phyloP scores from a whole-genome alignment of 2,113 vertebrate genomes.

The Toxotes chatareus region DNA sequence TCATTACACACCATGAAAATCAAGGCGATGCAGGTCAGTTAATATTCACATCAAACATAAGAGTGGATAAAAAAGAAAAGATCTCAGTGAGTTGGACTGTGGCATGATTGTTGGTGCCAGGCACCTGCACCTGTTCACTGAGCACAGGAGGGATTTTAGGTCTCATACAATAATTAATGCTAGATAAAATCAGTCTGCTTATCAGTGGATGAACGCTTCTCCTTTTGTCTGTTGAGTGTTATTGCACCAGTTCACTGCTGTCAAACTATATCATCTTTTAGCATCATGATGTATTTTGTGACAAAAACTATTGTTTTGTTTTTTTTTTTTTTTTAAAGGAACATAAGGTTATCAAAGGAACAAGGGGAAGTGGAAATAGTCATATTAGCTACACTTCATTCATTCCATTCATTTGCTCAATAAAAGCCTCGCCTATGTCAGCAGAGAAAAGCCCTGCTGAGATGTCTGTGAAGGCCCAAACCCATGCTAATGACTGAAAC shows the following conservation, averaged over 20 bases:
- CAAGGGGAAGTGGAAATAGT: constrained; percentile 15
- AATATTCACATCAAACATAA: no score
- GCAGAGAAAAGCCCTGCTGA: constrained; percentile 52
- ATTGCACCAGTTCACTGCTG: neutral
- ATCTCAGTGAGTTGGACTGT: no score
- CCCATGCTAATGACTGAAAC: constrained; percentile 62
- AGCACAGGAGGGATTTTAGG: no score
- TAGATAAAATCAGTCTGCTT: no score
- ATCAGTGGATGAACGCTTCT: neutral
- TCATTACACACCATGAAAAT: neutral
- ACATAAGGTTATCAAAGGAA: neutral
- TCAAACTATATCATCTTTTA: neutral
- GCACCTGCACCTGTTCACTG: no score
- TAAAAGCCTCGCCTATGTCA: constrained; percentile 51
- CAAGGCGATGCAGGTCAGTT: no score
- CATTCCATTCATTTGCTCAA: constrained; percentile 41
- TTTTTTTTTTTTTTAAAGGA: neutral
- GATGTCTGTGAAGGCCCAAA: constrained; percentile 27
- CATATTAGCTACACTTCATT: constrained; percentile 29
- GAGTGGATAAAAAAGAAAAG: no score
- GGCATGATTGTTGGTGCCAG: neutral
- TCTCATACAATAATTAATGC: no score
- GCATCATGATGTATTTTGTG: neutral
- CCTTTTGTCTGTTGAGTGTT: neutral
- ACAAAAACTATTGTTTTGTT: neutral